Conservation (phyloP, 1,140 invertebrate species). For the Calephelis virginiensis region DNA sequence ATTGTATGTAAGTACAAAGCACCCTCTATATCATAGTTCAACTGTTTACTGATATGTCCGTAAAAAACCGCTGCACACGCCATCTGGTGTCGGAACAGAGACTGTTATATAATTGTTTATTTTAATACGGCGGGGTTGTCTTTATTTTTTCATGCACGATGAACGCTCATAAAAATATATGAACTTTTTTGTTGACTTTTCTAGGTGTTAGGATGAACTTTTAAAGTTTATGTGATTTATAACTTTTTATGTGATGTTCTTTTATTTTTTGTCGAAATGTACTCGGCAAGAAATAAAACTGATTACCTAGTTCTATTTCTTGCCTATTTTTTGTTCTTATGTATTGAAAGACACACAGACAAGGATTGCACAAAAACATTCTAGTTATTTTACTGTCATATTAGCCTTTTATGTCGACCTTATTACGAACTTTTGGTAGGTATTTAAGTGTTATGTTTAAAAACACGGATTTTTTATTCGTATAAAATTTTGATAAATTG, state of each 20-base stretch:
- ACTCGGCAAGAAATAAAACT: no score
- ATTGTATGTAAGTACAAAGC: not conserved
- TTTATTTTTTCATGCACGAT: conserved; percentile 18
- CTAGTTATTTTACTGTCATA: no score
- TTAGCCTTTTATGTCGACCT: no score
- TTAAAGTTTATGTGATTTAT: no score
- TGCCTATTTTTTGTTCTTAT: no score
- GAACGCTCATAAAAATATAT: conserved; percentile 15
- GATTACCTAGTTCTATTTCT: no score
- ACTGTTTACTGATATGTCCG: conserved; percentile 64
- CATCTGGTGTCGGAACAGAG: conserved; percentile 56
- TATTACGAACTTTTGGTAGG: no score
- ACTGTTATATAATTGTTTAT: conserved; percentile 69
- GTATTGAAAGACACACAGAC: no score
- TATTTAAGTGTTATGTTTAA: no score
- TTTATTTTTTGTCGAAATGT: not conserved
- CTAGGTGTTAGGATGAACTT: conserved; percentile 1
- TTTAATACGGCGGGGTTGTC: conserved; percentile 40
- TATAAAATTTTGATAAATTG: no score
- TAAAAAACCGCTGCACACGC: conserved; percentile 62
- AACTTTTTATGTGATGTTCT: not conserved
- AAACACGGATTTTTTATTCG: no score
- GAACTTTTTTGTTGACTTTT: conserved; percentile 18
- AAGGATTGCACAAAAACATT: no score
- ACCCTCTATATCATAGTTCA: conserved; percentile 15